A percentile compares a stretch with the other conserved stretches of the same genome.
Conservation (phyloP, 2,888 invertebrate species). For the Tetrapedia diversipes region DNA sequence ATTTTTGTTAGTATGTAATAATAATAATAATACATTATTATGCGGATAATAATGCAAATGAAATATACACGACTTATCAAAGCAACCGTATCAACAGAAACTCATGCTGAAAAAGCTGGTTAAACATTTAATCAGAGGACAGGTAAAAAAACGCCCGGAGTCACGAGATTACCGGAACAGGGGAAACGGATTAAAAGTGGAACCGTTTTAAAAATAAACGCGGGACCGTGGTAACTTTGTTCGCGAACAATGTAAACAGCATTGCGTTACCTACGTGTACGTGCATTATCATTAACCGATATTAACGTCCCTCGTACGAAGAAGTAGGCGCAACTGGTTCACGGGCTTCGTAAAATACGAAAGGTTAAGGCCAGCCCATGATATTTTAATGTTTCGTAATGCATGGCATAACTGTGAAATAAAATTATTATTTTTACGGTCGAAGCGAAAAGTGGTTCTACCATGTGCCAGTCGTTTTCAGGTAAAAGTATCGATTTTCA, state of each 20-base stretch:
- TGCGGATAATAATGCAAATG: no score
- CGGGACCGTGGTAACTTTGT: conserved; percentile 4
- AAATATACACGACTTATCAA: no score
- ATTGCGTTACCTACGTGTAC: neutral
- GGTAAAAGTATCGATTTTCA: neutral
- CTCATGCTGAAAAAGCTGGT: no score
- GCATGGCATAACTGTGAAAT: conserved; percentile 7
- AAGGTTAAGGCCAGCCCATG: conserved; percentile 55
- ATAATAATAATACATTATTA: no score
- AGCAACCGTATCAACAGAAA: no score
- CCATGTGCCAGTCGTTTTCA: neutral
- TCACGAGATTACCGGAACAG: neutral
- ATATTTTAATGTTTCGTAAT: conserved; percentile 32
- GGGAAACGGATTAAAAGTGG: neutral
- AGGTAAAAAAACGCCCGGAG: no score
- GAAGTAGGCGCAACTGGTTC: conserved; percentile 45
- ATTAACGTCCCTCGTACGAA: conserved; percentile 17
- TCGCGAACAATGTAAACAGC: conserved; percentile 1
- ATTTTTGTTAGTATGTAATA: no score
- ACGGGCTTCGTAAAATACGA: conserved; percentile 44
- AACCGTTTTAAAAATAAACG: neutral
- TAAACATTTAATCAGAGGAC: neutral
- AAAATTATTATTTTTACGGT: neutral
- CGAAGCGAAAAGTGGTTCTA: no score
- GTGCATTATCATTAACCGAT: conserved; percentile 8